Evolutionary conservation across 2,113 vertebrate species (phyloP).

Genomic region (Lampris megalopsis): DNA sequence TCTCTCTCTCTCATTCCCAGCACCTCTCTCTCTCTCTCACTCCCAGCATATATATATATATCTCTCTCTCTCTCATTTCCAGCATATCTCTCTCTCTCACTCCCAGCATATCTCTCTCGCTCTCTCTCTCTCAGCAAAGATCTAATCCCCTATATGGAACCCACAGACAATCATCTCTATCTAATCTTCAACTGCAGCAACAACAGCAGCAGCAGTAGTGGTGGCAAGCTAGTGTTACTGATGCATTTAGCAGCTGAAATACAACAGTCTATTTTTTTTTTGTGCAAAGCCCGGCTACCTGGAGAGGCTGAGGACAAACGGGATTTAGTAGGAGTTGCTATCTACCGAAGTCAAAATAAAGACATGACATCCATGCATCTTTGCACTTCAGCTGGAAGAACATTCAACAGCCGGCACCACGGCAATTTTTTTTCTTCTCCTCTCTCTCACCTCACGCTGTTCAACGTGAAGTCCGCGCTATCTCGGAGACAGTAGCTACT

Average conservation of each 20-base stretch:
- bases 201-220: constrained; percentile 25
- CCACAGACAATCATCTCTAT: constrained; percentile 64
- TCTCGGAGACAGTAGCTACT: constrained; percentile 3
- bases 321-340: constrained; percentile 22
- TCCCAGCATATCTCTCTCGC: constrained; percentile 40
- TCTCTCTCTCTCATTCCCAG: neutral
- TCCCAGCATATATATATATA: no score
- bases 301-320: neutral
- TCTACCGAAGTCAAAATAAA: constrained; percentile 18
- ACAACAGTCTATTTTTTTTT: neutral
- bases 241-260: constrained; percentile 27
- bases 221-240: constrained; percentile 34
- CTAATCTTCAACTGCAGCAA: constrained; percentile 67
- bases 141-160: constrained; percentile 65
- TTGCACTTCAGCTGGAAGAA: constrained; percentile 29
- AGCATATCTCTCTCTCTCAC: neutral
- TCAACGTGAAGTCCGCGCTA: constrained; percentile 6
- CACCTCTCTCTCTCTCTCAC: neutral
- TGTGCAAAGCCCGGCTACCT: constrained; percentile 8
- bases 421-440: constrained; percentile 29
- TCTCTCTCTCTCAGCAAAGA: constrained; percentile 67
- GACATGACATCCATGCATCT: constrained; percentile 3
- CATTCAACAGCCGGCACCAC: constrained; percentile 14
- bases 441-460: neutral
- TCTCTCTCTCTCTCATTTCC: neutral